Evolutionary conservation across 2,113 vertebrate species (phyloP).

Genomic region (Aphyosemion australe): DNA sequence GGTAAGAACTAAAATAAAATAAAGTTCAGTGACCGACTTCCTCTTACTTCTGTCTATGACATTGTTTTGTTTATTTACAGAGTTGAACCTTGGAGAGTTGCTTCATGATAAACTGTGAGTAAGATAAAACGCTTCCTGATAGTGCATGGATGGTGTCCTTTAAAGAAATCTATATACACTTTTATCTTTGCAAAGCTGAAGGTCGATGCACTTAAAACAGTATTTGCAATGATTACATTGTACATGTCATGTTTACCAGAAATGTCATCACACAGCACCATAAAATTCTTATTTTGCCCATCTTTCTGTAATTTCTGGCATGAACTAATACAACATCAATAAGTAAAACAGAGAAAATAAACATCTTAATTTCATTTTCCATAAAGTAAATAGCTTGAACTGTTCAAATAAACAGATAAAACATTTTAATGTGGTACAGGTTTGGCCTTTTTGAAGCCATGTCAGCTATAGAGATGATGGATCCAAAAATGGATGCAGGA

Average conservation of each 20-base stretch:
- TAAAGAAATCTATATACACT: background rate
- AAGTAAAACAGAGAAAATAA: no score
- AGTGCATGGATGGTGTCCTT: background rate
- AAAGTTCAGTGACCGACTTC: background rate
- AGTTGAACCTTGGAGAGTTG: constrained; percentile 95
- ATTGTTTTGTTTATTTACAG: constrained; percentile 76
- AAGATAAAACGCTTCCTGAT: constrained; percentile 25
- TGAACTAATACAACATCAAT: no score
- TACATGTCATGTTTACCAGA: no score
- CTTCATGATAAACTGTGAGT: constrained; percentile 99
- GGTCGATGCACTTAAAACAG: no score
- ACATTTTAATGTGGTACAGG: constrained; percentile 64
- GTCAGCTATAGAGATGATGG: constrained; percentile 99
- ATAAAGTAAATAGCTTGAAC: background rate
- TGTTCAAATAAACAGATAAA: background rate
- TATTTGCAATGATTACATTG: no score
- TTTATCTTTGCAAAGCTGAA: no score
- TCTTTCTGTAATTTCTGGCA: background rate
- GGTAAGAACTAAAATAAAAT: constrained; percentile 64
- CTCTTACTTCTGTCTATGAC: background rate
- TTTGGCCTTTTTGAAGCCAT: constrained; percentile 99
- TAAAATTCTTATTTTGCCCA: background rate
- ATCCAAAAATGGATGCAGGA: constrained; percentile 99
- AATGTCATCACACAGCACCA: no score
- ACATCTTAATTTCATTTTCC: background rate